Percentiles rank a stretch among this genome's conserved stretches.
These are phyloP conservation scores for Boleophthalmus pectinirostris DNA, from an alignment of 2,113 vertebrate genomes.

Conservation along the genomic window DNA sequence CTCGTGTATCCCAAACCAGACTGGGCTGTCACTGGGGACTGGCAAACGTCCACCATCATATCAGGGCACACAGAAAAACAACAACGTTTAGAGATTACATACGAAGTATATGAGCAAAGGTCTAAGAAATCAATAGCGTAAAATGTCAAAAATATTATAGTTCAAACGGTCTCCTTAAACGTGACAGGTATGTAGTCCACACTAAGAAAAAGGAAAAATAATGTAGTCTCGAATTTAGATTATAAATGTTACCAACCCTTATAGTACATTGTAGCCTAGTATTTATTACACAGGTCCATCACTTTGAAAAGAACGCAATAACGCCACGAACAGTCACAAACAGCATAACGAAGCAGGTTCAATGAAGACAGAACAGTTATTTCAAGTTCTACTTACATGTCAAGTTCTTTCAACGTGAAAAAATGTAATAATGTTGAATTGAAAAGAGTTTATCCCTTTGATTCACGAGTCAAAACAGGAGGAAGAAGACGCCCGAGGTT, in stretches of 20 bases:
- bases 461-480: background rate
- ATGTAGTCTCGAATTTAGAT: background rate
- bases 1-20: slow-evolving; percentile 49
- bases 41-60: background rate
- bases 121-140: background rate
- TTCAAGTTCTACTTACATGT: slow-evolving; percentile 44
- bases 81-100: background rate
- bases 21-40: slow-evolving; percentile 23
- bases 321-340: background rate
- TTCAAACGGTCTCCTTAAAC: background rate
- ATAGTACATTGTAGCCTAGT: background rate
- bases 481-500: background rate
- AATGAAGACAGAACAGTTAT: background rate
- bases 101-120: background rate
- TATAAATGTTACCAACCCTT: background rate
- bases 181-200: background rate
- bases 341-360: background rate
- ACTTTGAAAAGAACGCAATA: background rate
- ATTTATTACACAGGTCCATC: background rate
- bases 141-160: background rate
- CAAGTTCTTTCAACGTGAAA: background rate
- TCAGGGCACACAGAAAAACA: background rate
- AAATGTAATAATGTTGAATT: background rate
- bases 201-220: background rate
- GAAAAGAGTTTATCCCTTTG: background rate